These are phyloP conservation scores for Pararge aegeria DNA, from an alignment of 1,140 invertebrate genomes.

Conservation along the genomic window DNA sequence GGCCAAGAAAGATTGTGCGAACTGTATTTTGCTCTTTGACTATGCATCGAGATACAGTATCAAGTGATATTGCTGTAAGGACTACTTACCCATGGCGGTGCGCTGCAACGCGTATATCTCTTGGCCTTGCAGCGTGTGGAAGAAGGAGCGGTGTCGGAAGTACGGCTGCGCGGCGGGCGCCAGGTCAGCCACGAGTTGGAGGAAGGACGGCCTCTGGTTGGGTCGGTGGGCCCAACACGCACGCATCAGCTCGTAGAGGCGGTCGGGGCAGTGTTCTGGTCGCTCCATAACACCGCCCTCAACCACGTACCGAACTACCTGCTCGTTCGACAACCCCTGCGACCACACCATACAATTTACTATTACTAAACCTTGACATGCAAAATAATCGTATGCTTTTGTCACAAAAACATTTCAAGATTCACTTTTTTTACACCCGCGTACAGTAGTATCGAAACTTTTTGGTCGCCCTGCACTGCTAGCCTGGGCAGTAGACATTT, in stretches of 20 bases:
- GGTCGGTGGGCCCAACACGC: conserved; percentile 91
- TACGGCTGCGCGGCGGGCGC: conserved; percentile 81
- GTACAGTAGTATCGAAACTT: too few relatives aligned
- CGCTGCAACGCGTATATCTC: conserved; percentile 73
- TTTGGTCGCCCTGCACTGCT: too few relatives aligned
- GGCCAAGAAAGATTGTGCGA: too few relatives aligned
- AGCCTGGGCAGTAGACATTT: too few relatives aligned
- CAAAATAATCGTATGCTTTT: too few relatives aligned
- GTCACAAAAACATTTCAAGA: too few relatives aligned
- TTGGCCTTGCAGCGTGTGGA: conserved; percentile 84
- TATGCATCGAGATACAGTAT: too few relatives aligned
- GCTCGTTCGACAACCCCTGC: conserved; percentile 87
- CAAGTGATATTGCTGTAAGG: background rate
- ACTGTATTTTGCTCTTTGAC: too few relatives aligned
- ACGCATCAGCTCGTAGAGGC: conserved; percentile 93
- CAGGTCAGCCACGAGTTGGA: conserved; percentile 86
- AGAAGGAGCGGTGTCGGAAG: conserved; percentile 89
- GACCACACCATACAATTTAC: background rate
- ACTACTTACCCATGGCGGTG: conserved; percentile 40
- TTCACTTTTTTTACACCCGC: too few relatives aligned
- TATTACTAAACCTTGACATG: background rate
- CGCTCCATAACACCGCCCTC: conserved; percentile 95
- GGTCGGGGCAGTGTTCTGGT: conserved; percentile 95
- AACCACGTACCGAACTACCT: conserved; percentile 92
- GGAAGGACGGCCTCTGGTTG: conserved; percentile 89